Evolutionary conservation across 2,113 vertebrate species (phyloP).

Genomic region (Alethe castanea): DNA sequence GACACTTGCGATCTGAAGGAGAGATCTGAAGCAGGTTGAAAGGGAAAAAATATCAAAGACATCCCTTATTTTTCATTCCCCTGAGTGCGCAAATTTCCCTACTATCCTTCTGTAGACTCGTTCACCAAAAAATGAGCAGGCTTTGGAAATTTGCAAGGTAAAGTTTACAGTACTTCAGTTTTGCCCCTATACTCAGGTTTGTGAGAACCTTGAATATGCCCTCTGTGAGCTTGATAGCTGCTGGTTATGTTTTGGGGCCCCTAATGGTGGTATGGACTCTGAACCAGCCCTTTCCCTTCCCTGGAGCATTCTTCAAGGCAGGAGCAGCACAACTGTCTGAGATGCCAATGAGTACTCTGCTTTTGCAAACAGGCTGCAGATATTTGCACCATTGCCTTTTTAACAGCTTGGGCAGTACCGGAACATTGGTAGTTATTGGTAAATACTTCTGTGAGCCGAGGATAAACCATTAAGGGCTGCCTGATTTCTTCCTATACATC

Average conservation of each 20-base stretch:
- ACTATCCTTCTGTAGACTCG: background rate
- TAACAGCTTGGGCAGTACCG: background rate
- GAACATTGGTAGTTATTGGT: background rate
- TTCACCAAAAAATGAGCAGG: background rate
- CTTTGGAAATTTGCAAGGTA: background rate
- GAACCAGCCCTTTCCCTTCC: background rate
- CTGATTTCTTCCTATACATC: background rate
- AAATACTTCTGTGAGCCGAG: background rate
- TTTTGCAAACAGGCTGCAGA: background rate
- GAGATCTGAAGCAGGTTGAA: background rate
- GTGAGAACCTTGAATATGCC: background rate
- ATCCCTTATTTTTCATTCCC: background rate
- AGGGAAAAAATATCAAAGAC: background rate
- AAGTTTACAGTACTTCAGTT: background rate
- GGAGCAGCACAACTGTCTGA: background rate
- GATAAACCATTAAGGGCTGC: background rate
- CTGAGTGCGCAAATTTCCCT: background rate
- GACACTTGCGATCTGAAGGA: background rate
- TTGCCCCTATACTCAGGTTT: background rate
- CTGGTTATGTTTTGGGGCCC: background rate
- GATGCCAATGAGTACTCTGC: background rate
- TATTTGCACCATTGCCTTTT: background rate
- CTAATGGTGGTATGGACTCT: accelerated
- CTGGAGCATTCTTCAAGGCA: background rate
- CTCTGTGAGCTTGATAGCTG: background rate